Percentiles rank a stretch among this genome's conserved stretches.
Evolutionary conservation across 1,140 invertebrate genomes (phyloP).

Genomic region (Harlomillsia oculata): DNA sequence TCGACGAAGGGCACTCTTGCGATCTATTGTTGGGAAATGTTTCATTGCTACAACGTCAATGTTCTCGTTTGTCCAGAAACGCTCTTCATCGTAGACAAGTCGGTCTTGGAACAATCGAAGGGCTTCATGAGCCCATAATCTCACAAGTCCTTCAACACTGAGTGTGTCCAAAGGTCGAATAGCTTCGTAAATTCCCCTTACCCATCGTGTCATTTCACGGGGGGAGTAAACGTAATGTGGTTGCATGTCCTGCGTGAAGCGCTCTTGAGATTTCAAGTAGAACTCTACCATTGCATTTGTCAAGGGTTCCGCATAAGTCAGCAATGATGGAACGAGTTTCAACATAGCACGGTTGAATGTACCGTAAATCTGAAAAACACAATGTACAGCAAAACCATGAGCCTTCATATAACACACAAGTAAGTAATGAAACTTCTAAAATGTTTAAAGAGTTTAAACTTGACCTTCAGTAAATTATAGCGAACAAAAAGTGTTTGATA

Average conservation of each 20-base stretch:
- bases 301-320: constrained; percentile 87
- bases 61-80: constrained; percentile 96
- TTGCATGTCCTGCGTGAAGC: constrained; percentile 99
- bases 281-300: constrained; percentile 99
- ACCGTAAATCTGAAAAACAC: constrained; percentile 72
- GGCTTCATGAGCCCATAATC: constrained; percentile 97
- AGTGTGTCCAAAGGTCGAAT: constrained; percentile 87
- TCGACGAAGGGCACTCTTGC: constrained; percentile 69
- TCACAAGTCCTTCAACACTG: constrained; percentile 83
- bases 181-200: constrained; percentile 96
- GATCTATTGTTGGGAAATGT: constrained; percentile 88
- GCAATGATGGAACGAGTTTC: constrained; percentile 74
- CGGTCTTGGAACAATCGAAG: constrained; percentile 93
- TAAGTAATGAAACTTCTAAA: too few species aligned
- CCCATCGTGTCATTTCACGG: constrained; percentile 99
- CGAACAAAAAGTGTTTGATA: too few species aligned
- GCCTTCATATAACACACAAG: neutral
- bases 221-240: constrained; percentile 99
- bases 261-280: constrained; percentile 91
- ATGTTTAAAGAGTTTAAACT: too few species aligned
- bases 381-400: neutral
- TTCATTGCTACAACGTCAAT: constrained; percentile 88
- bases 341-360: constrained; percentile 97
- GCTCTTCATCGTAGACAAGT: constrained; percentile 86
- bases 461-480: neutral